Evolutionary conservation across 2,797 vertebrate genomes (phyloP), one percentile per base, ranked within the genome.

Genomic region (Natrix natrix): DNA sequence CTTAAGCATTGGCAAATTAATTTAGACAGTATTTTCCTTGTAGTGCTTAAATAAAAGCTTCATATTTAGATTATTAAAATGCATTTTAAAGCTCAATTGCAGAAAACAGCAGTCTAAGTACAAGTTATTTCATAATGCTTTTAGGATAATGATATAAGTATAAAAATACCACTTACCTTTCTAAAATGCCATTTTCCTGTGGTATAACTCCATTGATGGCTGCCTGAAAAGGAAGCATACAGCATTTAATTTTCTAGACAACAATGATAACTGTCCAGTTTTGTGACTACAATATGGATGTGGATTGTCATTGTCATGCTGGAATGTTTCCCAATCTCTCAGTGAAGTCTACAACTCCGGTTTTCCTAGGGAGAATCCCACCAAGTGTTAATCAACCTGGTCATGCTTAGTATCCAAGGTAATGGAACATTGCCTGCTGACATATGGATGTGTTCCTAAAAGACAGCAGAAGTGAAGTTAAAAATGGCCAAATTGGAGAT

Each of bases 191-290:
- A 90, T 99, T 99, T 98, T 99, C 99, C 96, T 99, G 99, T 96
- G 99, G 99, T 97, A 99, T 99, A 96, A 99, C 99, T 96, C 99
- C 99, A 97, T 99, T 99, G 97, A 99, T 99, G 98, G 99, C 99
- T 97, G 99, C 99, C 99, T 99, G 98, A 91, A 97, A 98, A 97
- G 37, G 97, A 95, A 98, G 92, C 96, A 97, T 55, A 97, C 91
- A 61, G 90, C 5, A 94, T 63, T 91, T 56, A 52, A 94, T 91
- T 96, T 86, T 92, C 28, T 88, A 22, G 37, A 78, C 37, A 37
- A 54, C 17, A 60, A 57, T 28, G n/a, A 78, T 83, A 60, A 92
- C 37, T 83, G 20, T 83, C 22, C 48, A 83, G 20, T 48, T 48
- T 48, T 83, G 4, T 48, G 74, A 48, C 74, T 24, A 83, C 74